Evolutionary conservation across 2,888 invertebrate species (phyloP).

Genomic region (Stenotaenia linearis): DNA sequence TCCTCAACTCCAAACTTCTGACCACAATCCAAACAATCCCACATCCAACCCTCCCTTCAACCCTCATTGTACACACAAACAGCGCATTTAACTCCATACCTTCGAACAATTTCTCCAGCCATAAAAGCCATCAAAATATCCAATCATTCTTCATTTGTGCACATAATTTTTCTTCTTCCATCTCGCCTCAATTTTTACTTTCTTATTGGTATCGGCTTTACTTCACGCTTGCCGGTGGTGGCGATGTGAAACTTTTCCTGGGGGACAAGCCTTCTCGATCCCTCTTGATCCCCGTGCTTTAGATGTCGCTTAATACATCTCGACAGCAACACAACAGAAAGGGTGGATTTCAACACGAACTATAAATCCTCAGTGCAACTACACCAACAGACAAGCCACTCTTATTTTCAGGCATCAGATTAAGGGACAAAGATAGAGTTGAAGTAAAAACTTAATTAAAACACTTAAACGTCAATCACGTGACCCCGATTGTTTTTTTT

Average conservation of each 20-base stretch:
- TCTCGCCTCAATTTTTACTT: background rate
- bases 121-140: background rate
- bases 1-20: too few relatives aligned
- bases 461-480: background rate
- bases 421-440: background rate
- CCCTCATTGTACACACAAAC: background rate
- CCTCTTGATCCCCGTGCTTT: background rate
- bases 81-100: background rate
- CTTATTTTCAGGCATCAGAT: background rate
- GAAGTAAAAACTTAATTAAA: background rate
- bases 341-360: conserved; percentile 4
- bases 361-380: background rate
- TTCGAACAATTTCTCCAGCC: background rate
- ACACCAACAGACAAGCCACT: background rate
- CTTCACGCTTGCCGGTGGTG: background rate
- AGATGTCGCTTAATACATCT: conserved; percentile 9
- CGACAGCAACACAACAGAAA: background rate
- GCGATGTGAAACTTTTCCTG: conserved; percentile 9
- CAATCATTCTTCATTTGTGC: background rate
- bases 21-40: too few relatives aligned
- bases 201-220: conserved; percentile 9
- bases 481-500: too few relatives aligned
- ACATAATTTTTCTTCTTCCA: background rate
- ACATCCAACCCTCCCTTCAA: too few relatives aligned
- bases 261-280: conserved; percentile 9